phyloP scores from a whole-genome alignment of 2,113 vertebrate species.

The Brevimyrus niger region DNA sequence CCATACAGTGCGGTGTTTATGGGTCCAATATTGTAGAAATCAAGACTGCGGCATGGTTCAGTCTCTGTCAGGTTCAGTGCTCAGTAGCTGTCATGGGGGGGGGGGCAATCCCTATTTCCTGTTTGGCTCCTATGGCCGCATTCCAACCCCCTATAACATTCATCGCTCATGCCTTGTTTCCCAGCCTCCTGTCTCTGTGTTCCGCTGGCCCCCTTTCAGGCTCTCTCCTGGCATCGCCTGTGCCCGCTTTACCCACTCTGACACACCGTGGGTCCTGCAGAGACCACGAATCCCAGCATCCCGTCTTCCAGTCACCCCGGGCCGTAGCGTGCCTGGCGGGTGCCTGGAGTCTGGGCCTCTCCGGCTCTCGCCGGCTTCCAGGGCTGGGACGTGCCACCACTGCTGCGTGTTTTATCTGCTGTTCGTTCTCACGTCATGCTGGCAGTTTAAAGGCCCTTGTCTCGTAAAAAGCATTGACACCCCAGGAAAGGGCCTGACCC shows the following conservation, averaged over 20 bases:
- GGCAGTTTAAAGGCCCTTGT: neutral
- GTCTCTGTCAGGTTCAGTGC: neutral
- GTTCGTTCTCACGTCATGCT: neutral
- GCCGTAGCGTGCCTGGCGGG: neutral
- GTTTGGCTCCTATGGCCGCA: neutral
- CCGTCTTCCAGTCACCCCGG: neutral
- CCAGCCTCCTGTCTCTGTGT: neutral
- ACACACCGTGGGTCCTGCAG: neutral
- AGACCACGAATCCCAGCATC: neutral
- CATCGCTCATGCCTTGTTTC: neutral
- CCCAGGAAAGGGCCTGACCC: neutral
- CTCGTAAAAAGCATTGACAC: conserved; percentile 8
- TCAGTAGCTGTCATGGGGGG: neutral
- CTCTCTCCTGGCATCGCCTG: neutral
- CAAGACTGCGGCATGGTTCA: neutral
- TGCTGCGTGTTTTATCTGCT: neutral
- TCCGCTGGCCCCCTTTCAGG: neutral
- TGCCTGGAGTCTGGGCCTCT: neutral
- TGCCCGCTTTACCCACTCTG: neutral
- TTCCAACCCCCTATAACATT: neutral
- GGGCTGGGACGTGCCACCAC: neutral
- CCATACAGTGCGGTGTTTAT: neutral
- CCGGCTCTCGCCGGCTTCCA: neutral
- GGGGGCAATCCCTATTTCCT: neutral
- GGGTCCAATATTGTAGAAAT: neutral